Evolutionary conservation across 1,140 invertebrate species (phyloP).

Genomic region (Bilobella aurantiaca): DNA sequence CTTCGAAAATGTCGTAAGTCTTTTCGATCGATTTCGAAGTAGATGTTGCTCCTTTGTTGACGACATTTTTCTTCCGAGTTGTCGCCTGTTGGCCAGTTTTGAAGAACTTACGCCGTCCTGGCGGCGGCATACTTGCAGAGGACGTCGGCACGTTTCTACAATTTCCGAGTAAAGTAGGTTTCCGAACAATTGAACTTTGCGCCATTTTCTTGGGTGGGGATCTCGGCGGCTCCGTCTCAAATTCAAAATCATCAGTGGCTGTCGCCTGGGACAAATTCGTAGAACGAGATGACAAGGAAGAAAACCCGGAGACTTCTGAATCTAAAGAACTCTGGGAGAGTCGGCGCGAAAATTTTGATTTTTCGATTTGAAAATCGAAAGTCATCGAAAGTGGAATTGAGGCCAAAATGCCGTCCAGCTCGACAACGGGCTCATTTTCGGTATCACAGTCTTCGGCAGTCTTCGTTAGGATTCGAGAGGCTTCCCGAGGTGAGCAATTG

Average conservation of each 20-base stretch:
- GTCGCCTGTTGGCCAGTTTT: slow-evolving; percentile 11
- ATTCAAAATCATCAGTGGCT: not conserved
- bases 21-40: not conserved
- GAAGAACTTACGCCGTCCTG: slow-evolving; percentile 30
- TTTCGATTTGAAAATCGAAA: not conserved
- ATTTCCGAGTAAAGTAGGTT: too few species aligned
- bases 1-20: slow-evolving; percentile 15
- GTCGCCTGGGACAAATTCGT: not conserved
- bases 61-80: not conserved
- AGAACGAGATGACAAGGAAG: not conserved
- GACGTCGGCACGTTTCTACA: too few species aligned
- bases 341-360: not conserved
- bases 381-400: not conserved
- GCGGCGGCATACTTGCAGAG: slow-evolving; percentile 25
- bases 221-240: not conserved
- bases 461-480: not conserved
- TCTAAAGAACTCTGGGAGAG: slow-evolving; percentile 23
- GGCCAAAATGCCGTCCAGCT: not conserved
- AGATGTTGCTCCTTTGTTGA: not conserved
- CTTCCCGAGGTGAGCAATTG: not conserved
- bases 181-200: too few species aligned
- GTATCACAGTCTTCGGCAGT: not conserved
- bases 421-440: not conserved
- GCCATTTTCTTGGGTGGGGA: not conserved
- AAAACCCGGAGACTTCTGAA: slow-evolving; percentile 12